phyloP scores from a whole-genome alignment of 1,140 invertebrate genomes.

The Heliothis subflexa region DNA sequence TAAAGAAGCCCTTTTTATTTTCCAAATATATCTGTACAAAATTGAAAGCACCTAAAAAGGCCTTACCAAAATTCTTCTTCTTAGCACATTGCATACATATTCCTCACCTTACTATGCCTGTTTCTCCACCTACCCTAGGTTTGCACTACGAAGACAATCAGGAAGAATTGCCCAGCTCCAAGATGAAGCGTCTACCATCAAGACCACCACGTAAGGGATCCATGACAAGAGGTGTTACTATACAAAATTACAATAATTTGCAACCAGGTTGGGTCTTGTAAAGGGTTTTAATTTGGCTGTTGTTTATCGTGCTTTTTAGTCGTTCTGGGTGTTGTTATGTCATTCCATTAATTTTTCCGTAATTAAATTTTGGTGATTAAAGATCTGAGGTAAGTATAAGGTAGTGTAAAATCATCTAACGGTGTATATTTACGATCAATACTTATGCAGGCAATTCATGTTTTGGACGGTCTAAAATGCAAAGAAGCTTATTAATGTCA shows the following conservation, averaged over 20 bases:
- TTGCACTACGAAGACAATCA: constrained; percentile 93
- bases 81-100: constrained; percentile 14
- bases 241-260: constrained; percentile 74
- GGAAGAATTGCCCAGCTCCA: constrained; percentile 73
- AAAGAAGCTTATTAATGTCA: too few species aligned
- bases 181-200: constrained; percentile 88
- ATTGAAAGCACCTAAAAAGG: too few species aligned
- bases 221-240: constrained; percentile 87
- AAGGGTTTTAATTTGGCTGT: background rate
- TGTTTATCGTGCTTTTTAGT: constrained; percentile 9
- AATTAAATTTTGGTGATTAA: too few species aligned
- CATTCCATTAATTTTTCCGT: background rate
- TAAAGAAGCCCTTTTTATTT: too few species aligned
- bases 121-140: constrained; percentile 83
- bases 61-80: background rate
- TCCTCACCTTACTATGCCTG: constrained; percentile 50
- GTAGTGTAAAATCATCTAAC: too few species aligned
- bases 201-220: constrained; percentile 92
- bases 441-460: too few species aligned
- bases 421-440: too few species aligned
- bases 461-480: too few species aligned
- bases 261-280: constrained; percentile 68
- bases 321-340: background rate
- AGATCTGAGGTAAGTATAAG: too few species aligned
- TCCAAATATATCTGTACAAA: too few species aligned